Base-by-base conservation (phyloP, 2,113 vertebrate species). In the Saccopteryx bilineata region DNA sequence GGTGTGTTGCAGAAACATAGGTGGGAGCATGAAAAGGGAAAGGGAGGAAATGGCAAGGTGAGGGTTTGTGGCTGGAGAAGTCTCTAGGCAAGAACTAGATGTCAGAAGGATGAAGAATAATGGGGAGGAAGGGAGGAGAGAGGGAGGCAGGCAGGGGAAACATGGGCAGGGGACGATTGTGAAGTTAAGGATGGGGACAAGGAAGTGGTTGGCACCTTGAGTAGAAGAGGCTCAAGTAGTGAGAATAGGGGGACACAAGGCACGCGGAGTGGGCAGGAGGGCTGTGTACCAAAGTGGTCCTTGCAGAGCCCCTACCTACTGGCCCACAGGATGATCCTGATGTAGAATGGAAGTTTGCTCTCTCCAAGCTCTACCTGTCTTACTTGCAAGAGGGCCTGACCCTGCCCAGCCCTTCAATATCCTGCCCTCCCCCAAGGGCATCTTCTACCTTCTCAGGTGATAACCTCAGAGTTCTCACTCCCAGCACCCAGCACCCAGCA, bases 311-410 rank as follows among this genome's bases (percentile, higher is more conserved):
- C 9, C 31, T 26, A 0, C 21, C 48, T 87, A 50, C 7, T 6
- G 26, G 26, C 50, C 65, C 72, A 23, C 97, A 99, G 99, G 99
- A 99, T 5, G 99, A 99, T 24, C 99, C 99, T 0, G 99, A 99
- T 1, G 99, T 99, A 28, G 99, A 99, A 95, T 99, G 99, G 99
- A 99, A 99, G 85, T 99, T 99, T 89, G 99, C 99, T n/a, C 97
- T 99, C 87, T 99, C 99, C 5, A 99, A 99, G 94, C 98, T 99
- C 93, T 99, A 99, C 97, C 98, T 99, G 60, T 99, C 98, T 81
- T 99, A 99, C 98, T 99, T 99, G 97, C 97, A 98, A 93, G 99
- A 99, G 68, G 99, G 99, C 26, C 98, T 99, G 97, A 99, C 99
- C 0, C 98, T 99, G 94, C 99, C 99, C 0, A 99, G 58, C 99